Evolutionary conservation across 2,888 invertebrate genomes (phyloP).

Genomic region (Cancer borealis): DNA sequence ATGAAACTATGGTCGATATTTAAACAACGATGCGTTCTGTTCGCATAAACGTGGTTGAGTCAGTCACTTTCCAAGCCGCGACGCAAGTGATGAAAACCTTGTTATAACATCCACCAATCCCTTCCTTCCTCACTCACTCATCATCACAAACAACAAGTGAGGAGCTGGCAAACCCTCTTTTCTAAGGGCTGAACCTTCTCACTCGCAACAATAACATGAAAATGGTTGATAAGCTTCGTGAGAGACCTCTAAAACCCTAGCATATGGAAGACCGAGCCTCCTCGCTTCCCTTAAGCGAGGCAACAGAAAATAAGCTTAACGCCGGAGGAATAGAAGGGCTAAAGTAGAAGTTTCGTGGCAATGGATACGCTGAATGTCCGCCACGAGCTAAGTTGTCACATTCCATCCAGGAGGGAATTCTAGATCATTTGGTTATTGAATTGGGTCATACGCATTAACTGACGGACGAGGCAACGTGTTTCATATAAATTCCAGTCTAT

Average conservation of each 20-base stretch:
- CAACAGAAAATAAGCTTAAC: background rate
- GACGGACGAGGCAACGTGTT: background rate
- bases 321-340: background rate
- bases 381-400: slow-evolving; percentile 51
- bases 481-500: slow-evolving; percentile 47
- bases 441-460: slow-evolving; percentile 49
- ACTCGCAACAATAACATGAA: slow-evolving; percentile 5
- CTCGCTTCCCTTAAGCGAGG: background rate
- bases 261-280: background rate
- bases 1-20: slow-evolving; percentile 15
- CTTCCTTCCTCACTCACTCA: background rate
- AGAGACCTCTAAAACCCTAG: background rate
- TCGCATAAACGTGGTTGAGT: background rate
- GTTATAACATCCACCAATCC: background rate
- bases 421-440: slow-evolving; percentile 64
- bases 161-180: background rate
- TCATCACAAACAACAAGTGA: background rate
- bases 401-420: slow-evolving; percentile 57
- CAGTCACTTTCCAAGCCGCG: background rate
- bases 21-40: slow-evolving; percentile 6
- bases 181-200: background rate
- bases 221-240: slow-evolving; percentile 34
- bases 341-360: background rate
- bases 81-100: background rate
- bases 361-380: background rate